Evolutionary conservation across 2,888 invertebrate species (phyloP).

Genomic region (Epiperipatus broadwayi): DNA sequence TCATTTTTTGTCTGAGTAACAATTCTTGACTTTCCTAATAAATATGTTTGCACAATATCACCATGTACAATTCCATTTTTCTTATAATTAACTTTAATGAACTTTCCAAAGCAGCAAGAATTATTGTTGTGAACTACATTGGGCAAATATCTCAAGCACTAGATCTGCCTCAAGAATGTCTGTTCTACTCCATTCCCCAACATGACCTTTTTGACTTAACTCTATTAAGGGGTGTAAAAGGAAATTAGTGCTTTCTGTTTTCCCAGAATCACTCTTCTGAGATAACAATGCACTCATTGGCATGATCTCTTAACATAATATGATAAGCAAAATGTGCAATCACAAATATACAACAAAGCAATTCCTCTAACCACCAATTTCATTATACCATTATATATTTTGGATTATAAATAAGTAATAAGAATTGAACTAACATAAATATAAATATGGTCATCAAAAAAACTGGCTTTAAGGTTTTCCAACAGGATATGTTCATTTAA

Average conservation of each 20-base stretch:
- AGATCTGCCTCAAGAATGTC: constrained; percentile 89
- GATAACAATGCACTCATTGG: constrained; percentile 85
- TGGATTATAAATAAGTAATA: constrained; percentile 86
- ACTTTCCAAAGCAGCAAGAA: no score
- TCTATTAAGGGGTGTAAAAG: constrained; percentile 83
- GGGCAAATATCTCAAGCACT: constrained; percentile 49
- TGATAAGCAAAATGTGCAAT: constrained; percentile 85
- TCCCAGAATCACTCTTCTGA: constrained; percentile 88
- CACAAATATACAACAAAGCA: constrained; percentile 91
- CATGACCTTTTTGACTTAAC: constrained; percentile 76
- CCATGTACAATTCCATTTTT: no score
- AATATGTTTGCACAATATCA: no score
- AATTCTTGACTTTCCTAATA: no score
- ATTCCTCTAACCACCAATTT: constrained; percentile 67
- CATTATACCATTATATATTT: constrained; percentile 90
- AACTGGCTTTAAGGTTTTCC: constrained; percentile 50
- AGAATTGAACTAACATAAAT: constrained; percentile 88
- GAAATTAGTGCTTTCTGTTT: constrained; percentile 90
- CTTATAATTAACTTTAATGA: no score
- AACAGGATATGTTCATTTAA: constrained; percentile 78
- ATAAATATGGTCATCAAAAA: constrained; percentile 60
- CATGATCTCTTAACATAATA: constrained; percentile 72
- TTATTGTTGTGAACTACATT: no score
- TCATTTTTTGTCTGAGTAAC: no score
- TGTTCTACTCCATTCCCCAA: constrained; percentile 91